Base-by-base conservation (phyloP, 2,888 invertebrate genomes). In the Adelphocoris suturalis region DNA sequence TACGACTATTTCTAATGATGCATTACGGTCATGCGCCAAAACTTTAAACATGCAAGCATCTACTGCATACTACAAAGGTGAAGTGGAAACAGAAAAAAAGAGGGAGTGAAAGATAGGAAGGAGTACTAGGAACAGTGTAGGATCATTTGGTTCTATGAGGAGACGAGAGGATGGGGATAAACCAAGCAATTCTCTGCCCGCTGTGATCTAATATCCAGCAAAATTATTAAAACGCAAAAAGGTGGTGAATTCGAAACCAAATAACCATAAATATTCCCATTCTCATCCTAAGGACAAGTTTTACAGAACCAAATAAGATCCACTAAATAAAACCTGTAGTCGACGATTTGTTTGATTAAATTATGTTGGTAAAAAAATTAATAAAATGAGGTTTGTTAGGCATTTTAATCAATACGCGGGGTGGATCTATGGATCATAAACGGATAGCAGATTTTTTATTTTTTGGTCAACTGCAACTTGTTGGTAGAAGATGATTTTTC, bases 61-160 rank as follows among this genome's bases (percentile, higher is more conserved):
- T 11, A 14, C 28, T 61, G 55, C 85, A 16, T 61, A 61, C 85
- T 85, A 85, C 85, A 55, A 85, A 85, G 27, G 27, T 19, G 28
- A 91, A 85, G 89, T 55, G 16, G 80, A 86, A 89, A 89, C 46
- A 78, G 75, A 86, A 52, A 89, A 16, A 86, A 23, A 90, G 84
- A 57, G 46, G 46, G 28, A 28, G 76, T 82, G 78, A 85, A 57
- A 82, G 19, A 86, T 87, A 85, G 88, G 90, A 87, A 88, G 91
- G 90, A 48, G 48, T 47, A 61, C 14, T 85, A 48, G 57, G n/a
- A 28, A 57, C 27, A 61, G 68, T 47, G 48, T 52, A 16, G 52
- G 82, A 27, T 14, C 52, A 23, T 68, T 23, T 27, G 68, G 68
- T 68, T 23, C 68, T 48, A 78, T 23, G 68, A 68, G 23, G 82